A percentile compares a stretch with the other conserved stretches of the same genome.
phyloP scores from a whole-genome alignment of 1,140 invertebrate genomes.

The Euura lappo region DNA sequence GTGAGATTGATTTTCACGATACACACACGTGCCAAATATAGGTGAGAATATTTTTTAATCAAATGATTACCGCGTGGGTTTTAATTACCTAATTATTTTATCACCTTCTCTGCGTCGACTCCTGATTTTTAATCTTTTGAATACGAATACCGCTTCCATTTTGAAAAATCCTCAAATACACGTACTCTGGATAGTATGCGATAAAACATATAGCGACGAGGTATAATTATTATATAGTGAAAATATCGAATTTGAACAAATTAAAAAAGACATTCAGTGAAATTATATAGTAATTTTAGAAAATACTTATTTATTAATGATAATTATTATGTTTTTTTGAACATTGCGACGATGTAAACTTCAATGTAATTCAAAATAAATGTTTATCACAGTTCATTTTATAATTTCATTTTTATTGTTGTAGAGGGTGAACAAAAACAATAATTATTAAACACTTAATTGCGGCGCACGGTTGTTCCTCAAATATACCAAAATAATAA shows the following conservation, averaged over 20 bases:
- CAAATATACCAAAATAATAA: no score
- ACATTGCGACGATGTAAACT: background rate
- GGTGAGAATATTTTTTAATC: background rate
- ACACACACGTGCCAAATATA: conserved; percentile 7
- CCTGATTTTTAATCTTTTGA: background rate
- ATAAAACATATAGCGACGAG: no score
- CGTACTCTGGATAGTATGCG: background rate
- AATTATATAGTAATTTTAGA: background rate
- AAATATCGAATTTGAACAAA: no score
- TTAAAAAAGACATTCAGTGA: background rate
- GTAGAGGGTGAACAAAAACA: no score
- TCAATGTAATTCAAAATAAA: background rate
- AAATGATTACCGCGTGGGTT: no score
- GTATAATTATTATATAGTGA: no score
- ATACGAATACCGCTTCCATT: background rate
- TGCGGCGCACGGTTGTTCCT: no score
- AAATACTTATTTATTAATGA: conserved; percentile 8
- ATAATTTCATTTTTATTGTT: no score
- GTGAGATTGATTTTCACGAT: background rate
- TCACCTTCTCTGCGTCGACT: no score
- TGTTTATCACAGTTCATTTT: no score
- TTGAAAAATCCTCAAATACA: background rate
- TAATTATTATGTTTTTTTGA: background rate
- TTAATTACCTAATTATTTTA: no score
- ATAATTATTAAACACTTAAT: no score